Evolutionary conservation across 2,888 invertebrate species (phyloP), one percentile per base, ranked within the genome.

Genomic region (Sipha maydis): DNA sequence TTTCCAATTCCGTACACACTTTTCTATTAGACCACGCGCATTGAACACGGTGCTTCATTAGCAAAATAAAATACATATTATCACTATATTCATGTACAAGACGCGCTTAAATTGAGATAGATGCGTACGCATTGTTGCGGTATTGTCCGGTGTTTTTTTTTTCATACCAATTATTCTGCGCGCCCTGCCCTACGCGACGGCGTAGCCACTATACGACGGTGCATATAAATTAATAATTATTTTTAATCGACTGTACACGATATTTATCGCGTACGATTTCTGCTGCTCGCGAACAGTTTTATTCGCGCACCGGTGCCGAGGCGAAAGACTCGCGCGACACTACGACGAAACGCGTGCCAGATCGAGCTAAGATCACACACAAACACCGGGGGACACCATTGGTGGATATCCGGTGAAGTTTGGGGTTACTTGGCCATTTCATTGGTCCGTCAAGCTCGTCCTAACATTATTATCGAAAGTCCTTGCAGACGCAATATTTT

Each of bases 221-320:
- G 82, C 48, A 83, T 83, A 83, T 73, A 83, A 83, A 83, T 83
- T 48, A 73, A 73, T 73, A 34, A 73, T 83, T 83, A 83, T 73
- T 83, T 83, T 83, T 83, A 83, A 83, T 73, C 69, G 54, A 54
- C 71, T 73, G n/a, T 69, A 69, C 8, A 21, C 3, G 3, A 21
- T 61, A 21, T 21, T 21, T 7, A 56, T 31, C 14, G 11, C 48
- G 48, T 34, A 41, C 56, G 8, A 11, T 56, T 25, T 34, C 21
- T 61, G 61, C 61, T 61, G 14, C 48, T 48, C 11, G 1, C 21
- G 21, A 61, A 61, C 48, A 48, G 48, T 48, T 48, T 48, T 1
- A 48, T 41, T 1, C 41, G 11, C 11, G 41, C 41, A 9, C 9
- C 11, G 41, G 41, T 41, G 41, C 41, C 11, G 41, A 7, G 11